Base-by-base conservation (phyloP, 2,888 invertebrate genomes). In the Pherbina coryleti region DNA sequence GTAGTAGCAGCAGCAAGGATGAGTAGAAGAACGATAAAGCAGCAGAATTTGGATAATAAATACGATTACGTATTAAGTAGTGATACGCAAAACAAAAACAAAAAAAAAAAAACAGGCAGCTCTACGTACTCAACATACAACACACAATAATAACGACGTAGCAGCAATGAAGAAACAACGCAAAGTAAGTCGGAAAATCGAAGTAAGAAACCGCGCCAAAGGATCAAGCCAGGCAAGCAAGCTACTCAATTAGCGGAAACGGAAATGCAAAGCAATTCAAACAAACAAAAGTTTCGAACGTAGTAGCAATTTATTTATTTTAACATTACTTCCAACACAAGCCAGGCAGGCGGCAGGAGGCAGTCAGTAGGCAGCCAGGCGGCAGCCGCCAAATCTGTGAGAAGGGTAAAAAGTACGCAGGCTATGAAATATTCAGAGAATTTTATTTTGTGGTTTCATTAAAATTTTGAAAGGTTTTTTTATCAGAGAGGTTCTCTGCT, bases 211-310 rank as follows among this genome's bases (percentile, higher is more conserved):
- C 31, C 70, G 71, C n/a, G 55, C 34, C 49, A 67, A n/a, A 67
- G 67, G 67, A 67, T 19, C 37, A 37, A 37, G 44, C 22, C 37
- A 67, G 14, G 19, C 66, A 49, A 76, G 75, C 76, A 75, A 78
- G 62, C 78, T 57, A 78, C 75, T 80, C 85, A 86, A 86, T 86
- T 86, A 86, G 85, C 85, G 85, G 85, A 85, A 86, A 82, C 84
- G 85, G 82, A 83, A 84, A 84, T 85, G 83, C 83, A 82, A 84
- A 83, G 82, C 82, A 80, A 79, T 81, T 81, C 77, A 74, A 79
- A 71, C 74, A 77, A 62, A 79, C 74, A 80, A 44, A 44, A 57
- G 60, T 57, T 69, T 57, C 60, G 25, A 49, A 55, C 53, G 76
- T 62, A 11, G 44, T 44, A 76, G 80, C 79, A 79, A 79, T 80